A percentile compares a stretch with the other conserved stretches of the same genome.
Conservation (phyloP, 2,888 invertebrate species). For the Chironomus tentans region DNA sequence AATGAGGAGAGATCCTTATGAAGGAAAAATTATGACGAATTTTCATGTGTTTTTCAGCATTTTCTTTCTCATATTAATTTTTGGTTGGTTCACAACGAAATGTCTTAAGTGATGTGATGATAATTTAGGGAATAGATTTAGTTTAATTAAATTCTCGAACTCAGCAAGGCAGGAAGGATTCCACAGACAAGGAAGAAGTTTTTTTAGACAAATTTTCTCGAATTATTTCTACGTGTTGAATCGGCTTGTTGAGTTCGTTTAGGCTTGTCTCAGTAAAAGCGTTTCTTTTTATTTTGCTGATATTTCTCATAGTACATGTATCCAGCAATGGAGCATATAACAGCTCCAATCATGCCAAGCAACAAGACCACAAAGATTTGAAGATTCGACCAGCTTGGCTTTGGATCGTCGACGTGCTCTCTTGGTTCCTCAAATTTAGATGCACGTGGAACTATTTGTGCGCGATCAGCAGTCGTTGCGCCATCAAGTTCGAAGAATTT, state of each 20-base stretch:
- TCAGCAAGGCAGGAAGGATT: background rate
- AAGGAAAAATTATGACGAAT: background rate
- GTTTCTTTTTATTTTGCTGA: conserved; percentile 26
- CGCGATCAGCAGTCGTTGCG: conserved; percentile 60
- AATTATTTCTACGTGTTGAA: background rate
- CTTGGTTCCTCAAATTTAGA: conserved; percentile 83
- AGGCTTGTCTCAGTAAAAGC: conserved; percentile 24
- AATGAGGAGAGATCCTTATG: background rate
- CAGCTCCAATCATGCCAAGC: conserved; percentile 69
- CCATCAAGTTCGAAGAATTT: conserved; percentile 87
- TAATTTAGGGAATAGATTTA: background rate
- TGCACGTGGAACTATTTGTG: conserved; percentile 80
- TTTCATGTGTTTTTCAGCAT: background rate
- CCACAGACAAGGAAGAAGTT: background rate
- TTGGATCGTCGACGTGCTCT: conserved; percentile 81
- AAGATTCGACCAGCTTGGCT: conserved; percentile 79
- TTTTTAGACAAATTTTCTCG: background rate
- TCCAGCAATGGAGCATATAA: conserved; percentile 75
- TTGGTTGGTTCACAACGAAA: background rate
- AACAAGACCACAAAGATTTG: conserved; percentile 86
- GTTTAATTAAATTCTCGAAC: background rate
- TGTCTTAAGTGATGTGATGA: too few species aligned
- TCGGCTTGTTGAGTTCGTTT: conserved; percentile 1
- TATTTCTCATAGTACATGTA: conserved; percentile 85
- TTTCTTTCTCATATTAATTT: background rate